phyloP scores from a whole-genome alignment of 2,113 vertebrate genomes.

The Mobula birostris region DNA sequence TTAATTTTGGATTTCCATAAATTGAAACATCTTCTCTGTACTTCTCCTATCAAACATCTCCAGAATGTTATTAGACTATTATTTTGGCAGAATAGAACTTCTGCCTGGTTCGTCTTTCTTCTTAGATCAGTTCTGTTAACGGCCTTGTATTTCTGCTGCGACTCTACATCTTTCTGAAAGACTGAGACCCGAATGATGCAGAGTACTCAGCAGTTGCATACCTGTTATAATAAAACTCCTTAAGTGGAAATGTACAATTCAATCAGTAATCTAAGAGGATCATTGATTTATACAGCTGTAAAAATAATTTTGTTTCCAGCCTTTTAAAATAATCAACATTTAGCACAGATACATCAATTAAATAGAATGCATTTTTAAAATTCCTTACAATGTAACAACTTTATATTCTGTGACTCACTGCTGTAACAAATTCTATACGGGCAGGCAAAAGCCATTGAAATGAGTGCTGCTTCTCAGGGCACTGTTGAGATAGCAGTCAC shows the following conservation, averaged over 20 bases:
- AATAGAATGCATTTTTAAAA: background rate
- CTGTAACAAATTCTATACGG: background rate
- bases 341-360: background rate
- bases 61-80: background rate
- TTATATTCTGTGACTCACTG: background rate
- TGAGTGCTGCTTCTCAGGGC: background rate
- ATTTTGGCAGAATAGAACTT: background rate
- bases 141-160: background rate
- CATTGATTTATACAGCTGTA: background rate
- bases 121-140: background rate
- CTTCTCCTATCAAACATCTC: background rate
- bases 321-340: background rate
- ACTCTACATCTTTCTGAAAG: background rate
- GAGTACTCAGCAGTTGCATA: background rate
- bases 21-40: background rate
- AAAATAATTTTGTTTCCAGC: background rate
- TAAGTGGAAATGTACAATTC: background rate
- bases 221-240: background rate
- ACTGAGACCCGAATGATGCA: background rate
- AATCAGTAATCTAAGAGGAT: background rate
- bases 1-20: background rate
- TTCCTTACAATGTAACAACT: background rate
- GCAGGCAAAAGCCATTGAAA: background rate
- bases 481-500: background rate
- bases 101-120: background rate